Evolutionary conservation across 2,888 invertebrate genomes (phyloP).

Genomic region (Sinopyrophorus schimmeli): DNA sequence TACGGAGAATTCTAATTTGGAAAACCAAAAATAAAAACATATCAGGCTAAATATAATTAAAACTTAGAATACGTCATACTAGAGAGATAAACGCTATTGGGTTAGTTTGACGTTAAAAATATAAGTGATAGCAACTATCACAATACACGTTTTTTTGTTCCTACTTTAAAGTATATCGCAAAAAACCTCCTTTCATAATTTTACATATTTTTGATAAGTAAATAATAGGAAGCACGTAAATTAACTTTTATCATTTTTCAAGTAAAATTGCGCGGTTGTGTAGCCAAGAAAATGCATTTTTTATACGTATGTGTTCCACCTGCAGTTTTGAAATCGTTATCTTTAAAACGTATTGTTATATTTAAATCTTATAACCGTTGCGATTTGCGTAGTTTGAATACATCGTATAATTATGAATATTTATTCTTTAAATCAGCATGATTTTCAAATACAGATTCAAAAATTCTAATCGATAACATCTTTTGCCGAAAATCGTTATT

Average conservation of each 20-base stretch:
- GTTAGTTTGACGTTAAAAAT: conserved; percentile 14
- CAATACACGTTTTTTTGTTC: conserved; percentile 14
- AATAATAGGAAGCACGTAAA: conserved; percentile 17
- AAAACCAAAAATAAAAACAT: no score
- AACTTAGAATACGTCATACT: conserved; percentile 14
- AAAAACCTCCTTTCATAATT: conserved; percentile 26
- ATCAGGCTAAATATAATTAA: no score
- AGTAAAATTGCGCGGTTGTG: no score
- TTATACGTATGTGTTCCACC: no score
- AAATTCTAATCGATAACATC: conserved; percentile 11
- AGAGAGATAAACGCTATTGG: conserved; percentile 15
- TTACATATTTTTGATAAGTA: conserved; percentile 27
- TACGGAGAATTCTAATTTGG: no score
- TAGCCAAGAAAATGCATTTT: no score
- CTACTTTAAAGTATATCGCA: conserved; percentile 16
- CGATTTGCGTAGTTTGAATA: no score
- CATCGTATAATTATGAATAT: conserved; percentile 18
- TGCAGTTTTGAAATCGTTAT: no score
- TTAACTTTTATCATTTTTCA: conserved; percentile 13
- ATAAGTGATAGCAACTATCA: conserved; percentile 16
- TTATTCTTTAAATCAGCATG: conserved; percentile 22
- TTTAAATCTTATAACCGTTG: no score
- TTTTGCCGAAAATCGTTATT: conserved; percentile 19
- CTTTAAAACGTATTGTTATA: no score
- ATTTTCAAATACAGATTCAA: conserved; percentile 24